phyloP scores from a whole-genome alignment of 2,888 invertebrate species.

The Zelleria hepariella region DNA sequence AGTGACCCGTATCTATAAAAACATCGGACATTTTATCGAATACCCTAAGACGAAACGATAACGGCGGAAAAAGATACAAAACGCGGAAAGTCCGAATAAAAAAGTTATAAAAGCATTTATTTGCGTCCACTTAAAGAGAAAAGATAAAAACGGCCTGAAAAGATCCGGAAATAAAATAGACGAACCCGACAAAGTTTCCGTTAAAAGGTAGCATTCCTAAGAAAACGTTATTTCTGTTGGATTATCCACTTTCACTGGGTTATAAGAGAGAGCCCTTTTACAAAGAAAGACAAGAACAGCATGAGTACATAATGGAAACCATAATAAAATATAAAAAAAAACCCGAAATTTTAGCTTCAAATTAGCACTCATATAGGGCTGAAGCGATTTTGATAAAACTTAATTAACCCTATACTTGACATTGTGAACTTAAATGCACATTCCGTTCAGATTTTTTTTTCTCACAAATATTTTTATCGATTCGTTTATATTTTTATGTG shows the following conservation, averaged over 20 bases:
- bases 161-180: background rate
- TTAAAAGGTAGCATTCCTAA: conserved; percentile 2
- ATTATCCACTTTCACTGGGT: background rate
- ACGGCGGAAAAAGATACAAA: background rate
- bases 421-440: too few species aligned
- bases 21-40: background rate
- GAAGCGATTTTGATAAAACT: too few species aligned
- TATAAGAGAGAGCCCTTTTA: background rate
- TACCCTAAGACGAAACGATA: background rate
- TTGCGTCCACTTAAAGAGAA: background rate
- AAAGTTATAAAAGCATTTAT: background rate
- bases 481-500: too few species aligned
- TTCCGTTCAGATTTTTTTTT: too few species aligned
- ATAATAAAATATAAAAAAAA: too few species aligned
- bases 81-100: background rate
- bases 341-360: too few species aligned
- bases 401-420: too few species aligned
- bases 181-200: background rate
- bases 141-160: background rate
- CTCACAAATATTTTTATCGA: too few species aligned
- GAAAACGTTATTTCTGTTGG: background rate
- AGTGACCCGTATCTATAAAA: background rate
- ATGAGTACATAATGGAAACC: background rate
- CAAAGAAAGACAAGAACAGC: background rate
- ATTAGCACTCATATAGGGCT: too few species aligned